These are phyloP conservation scores for Eubasilissa splendida DNA, from an alignment of 2,888 invertebrate genomes.

Conservation along the genomic window DNA sequence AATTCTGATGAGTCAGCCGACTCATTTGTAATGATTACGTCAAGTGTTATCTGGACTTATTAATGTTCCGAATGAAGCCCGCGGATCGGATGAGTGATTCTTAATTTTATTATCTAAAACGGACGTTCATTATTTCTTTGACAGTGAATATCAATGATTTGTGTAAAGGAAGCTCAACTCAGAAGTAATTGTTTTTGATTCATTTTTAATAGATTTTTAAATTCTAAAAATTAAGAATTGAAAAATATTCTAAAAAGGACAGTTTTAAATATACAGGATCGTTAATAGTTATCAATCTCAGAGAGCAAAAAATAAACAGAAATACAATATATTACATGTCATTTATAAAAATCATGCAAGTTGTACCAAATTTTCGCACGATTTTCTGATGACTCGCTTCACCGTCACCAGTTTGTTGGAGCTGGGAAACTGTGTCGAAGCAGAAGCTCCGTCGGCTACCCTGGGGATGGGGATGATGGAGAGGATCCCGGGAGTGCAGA, in stretches of 20 bases:
- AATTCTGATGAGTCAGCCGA: slow-evolving; percentile 14
- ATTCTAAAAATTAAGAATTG: too few species aligned
- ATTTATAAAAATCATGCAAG: not conserved
- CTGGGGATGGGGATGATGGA: slow-evolving; percentile 8
- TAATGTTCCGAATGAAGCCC: slow-evolving; percentile 22
- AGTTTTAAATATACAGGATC: too few species aligned
- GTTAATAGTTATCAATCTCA: too few species aligned
- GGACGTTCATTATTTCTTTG: not conserved
- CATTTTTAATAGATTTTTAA: too few species aligned
- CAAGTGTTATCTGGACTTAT: slow-evolving; percentile 17
- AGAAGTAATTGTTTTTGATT: too few species aligned
- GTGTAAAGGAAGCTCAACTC: too few species aligned
- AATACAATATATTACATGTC: not conserved
- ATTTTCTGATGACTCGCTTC: slow-evolving; percentile 26
- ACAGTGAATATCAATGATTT: not conserved
- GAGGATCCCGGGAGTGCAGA: not conserved
- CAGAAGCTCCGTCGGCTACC: not conserved
- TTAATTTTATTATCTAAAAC: not conserved
- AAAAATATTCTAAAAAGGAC: too few species aligned
- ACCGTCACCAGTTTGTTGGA: slow-evolving; percentile 16
- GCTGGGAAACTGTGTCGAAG: slow-evolving; percentile 13
- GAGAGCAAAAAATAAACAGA: too few species aligned
- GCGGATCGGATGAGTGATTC: slow-evolving; percentile 19
- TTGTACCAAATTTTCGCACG: not conserved
- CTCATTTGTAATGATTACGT: slow-evolving; percentile 26